These are phyloP conservation scores for Kryptopterus vitreolus DNA, from an alignment of 2,797 vertebrate species.

Conservation along the genomic window DNA sequence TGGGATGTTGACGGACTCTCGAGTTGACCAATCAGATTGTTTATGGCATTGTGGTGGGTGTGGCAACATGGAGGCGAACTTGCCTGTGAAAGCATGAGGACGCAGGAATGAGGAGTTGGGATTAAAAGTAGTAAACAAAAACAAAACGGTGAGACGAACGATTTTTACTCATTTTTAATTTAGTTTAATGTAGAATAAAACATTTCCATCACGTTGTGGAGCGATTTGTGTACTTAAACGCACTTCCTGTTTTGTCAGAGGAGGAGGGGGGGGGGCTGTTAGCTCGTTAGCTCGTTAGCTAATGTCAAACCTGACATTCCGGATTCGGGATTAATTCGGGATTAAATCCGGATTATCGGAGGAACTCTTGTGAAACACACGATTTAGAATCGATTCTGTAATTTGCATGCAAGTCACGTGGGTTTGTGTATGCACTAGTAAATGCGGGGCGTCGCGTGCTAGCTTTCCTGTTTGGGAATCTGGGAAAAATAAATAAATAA, in stretches of 20 bases:
- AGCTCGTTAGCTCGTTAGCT: conserved; percentile 28
- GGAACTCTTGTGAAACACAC: no score
- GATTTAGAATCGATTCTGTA: background rate
- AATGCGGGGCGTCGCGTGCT: background rate
- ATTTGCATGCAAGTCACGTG: background rate
- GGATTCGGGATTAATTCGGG: no score
- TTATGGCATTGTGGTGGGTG: background rate
- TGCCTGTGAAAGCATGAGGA: conserved; percentile 31
- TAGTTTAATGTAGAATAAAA: background rate
- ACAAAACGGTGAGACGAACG: background rate
- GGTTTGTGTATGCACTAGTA: background rate
- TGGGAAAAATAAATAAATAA: no score
- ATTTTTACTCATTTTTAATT: no score
- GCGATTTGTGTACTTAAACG: background rate
- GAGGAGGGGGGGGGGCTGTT: no score
- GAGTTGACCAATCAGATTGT: background rate
- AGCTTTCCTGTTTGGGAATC: background rate
- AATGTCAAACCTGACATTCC: conserved; percentile 24
- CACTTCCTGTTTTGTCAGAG: conserved; percentile 5
- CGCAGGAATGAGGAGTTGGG: background rate
- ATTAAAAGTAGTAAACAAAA: background rate
- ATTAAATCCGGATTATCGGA: background rate
- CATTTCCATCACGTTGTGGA: background rate
- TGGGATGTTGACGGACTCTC: background rate
- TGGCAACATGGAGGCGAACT: background rate